These are phyloP conservation scores for Eupithecia subumbrata DNA, from an alignment of 2,888 invertebrate species.

Conservation along the genomic window DNA sequence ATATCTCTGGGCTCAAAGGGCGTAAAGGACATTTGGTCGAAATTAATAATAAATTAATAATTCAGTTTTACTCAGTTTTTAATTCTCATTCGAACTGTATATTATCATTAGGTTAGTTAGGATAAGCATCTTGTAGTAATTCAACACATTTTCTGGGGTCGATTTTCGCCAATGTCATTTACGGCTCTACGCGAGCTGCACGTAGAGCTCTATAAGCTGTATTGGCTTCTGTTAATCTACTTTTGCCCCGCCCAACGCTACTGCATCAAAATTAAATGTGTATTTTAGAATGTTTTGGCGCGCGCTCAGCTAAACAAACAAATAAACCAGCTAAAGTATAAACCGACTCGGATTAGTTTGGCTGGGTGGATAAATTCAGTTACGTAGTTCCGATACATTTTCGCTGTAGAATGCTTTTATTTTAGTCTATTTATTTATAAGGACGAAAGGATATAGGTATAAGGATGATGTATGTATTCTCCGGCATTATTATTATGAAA, in stretches of 20 bases:
- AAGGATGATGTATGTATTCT: too few relatives aligned
- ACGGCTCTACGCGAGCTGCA: neutral
- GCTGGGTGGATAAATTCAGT: conserved; percentile 37
- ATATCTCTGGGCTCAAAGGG: too few relatives aligned
- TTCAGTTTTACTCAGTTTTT: too few relatives aligned
- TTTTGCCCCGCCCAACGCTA: neutral
- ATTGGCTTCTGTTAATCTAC: conserved; percentile 6
- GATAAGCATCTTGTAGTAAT: too few relatives aligned
- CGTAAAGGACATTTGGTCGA: too few relatives aligned
- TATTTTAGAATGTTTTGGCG: conserved; percentile 60
- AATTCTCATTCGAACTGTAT: too few relatives aligned
- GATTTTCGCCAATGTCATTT: neutral
- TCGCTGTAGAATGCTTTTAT: neutral
- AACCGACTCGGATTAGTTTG: conserved; percentile 40
- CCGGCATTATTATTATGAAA: too few relatives aligned
- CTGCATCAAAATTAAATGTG: conserved; percentile 46
- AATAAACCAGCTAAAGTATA: conserved; percentile 37
- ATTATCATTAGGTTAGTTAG: too few relatives aligned
- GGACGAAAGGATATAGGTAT: too few relatives aligned
- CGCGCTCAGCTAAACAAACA: conserved; percentile 36
- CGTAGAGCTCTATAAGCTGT: neutral
- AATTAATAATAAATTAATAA: too few relatives aligned
- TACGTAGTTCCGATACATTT: neutral
- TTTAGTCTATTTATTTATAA: neutral
- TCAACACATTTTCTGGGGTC: neutral